Base-by-base conservation (phyloP, 2,888 invertebrate species). In the Himalopsyche kuldschensis region DNA sequence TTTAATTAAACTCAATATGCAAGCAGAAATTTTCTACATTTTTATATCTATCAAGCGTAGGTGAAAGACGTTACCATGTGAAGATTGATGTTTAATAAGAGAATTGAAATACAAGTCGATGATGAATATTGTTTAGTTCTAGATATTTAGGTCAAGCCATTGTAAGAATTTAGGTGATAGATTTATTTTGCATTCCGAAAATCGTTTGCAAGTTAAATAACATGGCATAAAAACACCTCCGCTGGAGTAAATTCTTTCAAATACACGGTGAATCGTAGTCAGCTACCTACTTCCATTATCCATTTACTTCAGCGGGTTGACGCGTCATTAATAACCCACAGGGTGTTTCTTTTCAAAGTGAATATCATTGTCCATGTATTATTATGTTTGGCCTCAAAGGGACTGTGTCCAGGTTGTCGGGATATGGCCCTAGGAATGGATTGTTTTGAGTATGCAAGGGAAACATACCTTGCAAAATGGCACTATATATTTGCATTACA, bases 241-340 rank as follows among this genome's bases (percentile, higher is more conserved):
- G 69, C 11, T 69, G 27, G 27, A 69, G 69, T 69, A 69, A 69
- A 69, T 69, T 69, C 69, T 69, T 69, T 69, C 69, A 69, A 69
- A 69, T 69, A 69, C 69, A 69, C 69, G 24, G 27, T 27, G 27
- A 27, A 69, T 69, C 15, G 69, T 27, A 69, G 69, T 27, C 4
- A 10, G 69, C 8, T 27, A 27, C 27, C 27, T 27, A 10, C 69
- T 27, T 11, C 69, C 69, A 69, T 69, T 69, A 69, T 69, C 69
- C 69, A 69, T 69, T 69, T 69, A 69, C 69, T 27, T 69, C 69
- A 69, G 69, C 31, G 30, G 75, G 79, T 6, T 82, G 82, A 82
- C 82, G 48, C 75, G 79, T 75, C 82, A 82, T 82, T 82, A 75
- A 82, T 82, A 75, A 82, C 55, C 77, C n/a, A 47, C 55, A 41